Evolutionary conservation across 2,888 invertebrate genomes (phyloP), one percentile per base, ranked within the genome.

Genomic region (Pammene aurita): DNA sequence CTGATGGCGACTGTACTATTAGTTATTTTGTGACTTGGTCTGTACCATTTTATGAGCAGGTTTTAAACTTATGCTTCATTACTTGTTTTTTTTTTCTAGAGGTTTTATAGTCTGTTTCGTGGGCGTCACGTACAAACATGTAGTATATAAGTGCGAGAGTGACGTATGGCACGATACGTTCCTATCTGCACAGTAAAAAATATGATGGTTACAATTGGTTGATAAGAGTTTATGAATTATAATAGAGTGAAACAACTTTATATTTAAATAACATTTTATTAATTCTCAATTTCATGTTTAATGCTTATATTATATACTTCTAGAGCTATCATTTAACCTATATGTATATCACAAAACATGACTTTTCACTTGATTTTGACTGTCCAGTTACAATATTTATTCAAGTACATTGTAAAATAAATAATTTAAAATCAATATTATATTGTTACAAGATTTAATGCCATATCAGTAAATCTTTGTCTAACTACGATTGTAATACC

Each of bases 291-390:
- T 70, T 61, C 35, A 72, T 62, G 67, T 71, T 70, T 65, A 71
- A 72, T 65, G 68, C 70, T 72, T 70, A 71, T 62, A 56, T 34
- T 16, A 54, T 69, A 60, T 60, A 75, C 58, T 70, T 68, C 73
- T 66, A 75, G 71, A 73, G 68, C 71, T 77, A 73, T 78, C 71
- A 78, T 81, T 78, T 80, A 80, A 82, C 75, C 86, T 88, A 88
- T 83, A 68, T 35, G 60, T 81, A 86, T 88, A 89, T 89, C 89
- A 89, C 89, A 89, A 88, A 87, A 86, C 79, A 86, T 85, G 87
- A 86, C 86, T 86, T 83, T 83, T 81, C 78, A 80, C 78, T 78
- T 79, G 57, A 56, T 76, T 72, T 72, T 77, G 75, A 79, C 65
- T 65, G 62, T 60, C 56, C 60, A 61, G 65, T 68, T 52, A 42